Evolutionary conservation across 1,140 invertebrate genomes (phyloP), one percentile per base, ranked within the genome.

Genomic region (Trichonephila clavipes): DNA sequence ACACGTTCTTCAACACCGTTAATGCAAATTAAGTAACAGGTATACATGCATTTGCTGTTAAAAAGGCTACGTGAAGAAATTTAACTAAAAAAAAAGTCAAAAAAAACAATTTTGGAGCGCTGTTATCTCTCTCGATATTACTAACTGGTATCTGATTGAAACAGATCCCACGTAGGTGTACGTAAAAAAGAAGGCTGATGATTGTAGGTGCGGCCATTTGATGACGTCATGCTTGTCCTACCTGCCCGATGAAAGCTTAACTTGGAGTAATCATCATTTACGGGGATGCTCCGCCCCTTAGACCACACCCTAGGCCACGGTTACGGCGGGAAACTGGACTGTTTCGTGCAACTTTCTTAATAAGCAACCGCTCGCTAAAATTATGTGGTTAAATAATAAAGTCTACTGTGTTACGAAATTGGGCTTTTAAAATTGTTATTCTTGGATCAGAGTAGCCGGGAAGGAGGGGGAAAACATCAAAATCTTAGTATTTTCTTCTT

Each of bases 371-470:
- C 58, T 59, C 77, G 44, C 69, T 91, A 83, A 91, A 91, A 91
- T 91, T 91, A 83, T 82, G 77, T 92, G 90, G 90, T 92, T 44
- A 92, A 28, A 86, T 92, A 86, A 92, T 86, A 92, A 87, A 34
- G 83, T 72, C 90, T 92, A 92, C 90, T 59, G 90, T 86, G 90
- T 92, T 92, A 92, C 90, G 90, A 92, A 92, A 92, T 92, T 92
- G 90, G 90, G 14, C 44, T 85, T 85, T 85, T 85, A 85, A 28
- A 85, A 85, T 58, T 51, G 51, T 85, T 59, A 24, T n/a, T 51
- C 58, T 59, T 85, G n/a, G 6, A 40, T 7, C 51, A 77, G 28
- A 28, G 24, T 72, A 28, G 16, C 24, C 1, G 4, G 24, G 51
- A 21, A 19, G 14, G n/a, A 59, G 51, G 40, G 72, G 44, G 44